Percentiles rank a stretch among this genome's conserved stretches.
phyloP scores from a whole-genome alignment of 2,113 vertebrate species.

The Paradisaea rubra region DNA sequence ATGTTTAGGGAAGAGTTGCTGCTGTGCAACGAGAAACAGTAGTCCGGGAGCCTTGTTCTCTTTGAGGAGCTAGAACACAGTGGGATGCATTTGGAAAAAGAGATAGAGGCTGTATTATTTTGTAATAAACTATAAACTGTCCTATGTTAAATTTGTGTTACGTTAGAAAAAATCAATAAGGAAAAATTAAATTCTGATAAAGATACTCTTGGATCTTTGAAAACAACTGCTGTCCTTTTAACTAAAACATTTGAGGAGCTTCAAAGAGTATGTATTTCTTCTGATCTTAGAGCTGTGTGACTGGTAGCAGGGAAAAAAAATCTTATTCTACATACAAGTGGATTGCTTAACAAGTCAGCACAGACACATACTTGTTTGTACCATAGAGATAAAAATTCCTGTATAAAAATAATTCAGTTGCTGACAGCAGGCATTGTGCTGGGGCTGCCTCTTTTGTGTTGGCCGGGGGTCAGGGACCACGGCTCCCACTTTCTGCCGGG shows the following conservation, averaged over 20 bases:
- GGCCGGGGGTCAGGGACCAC: constrained; percentile 65
- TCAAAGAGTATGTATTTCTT: constrained; percentile 82
- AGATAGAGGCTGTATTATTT: constrained; percentile 65
- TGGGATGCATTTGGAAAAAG: constrained; percentile 54
- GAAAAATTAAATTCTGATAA: constrained; percentile 80
- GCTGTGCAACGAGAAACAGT: neutral
- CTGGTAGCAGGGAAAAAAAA: constrained; percentile 74
- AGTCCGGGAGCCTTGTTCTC: neutral
- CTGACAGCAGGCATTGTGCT: constrained; percentile 79
- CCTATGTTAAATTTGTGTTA: constrained; percentile 72
- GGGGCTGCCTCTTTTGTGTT: constrained; percentile 73
- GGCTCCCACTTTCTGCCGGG: constrained; percentile 66
- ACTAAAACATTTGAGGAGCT: constrained; percentile 82
- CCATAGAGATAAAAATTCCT: constrained; percentile 82
- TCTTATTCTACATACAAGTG: constrained; percentile 81
- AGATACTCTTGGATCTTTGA: constrained; percentile 79
- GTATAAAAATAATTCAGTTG: constrained; percentile 85
- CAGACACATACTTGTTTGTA: constrained; percentile 88
- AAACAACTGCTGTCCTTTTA: constrained; percentile 83
- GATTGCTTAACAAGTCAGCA: constrained; percentile 84
- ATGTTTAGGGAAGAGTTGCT: neutral
- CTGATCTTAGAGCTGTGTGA: constrained; percentile 80
- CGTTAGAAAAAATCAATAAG: constrained; percentile 75
- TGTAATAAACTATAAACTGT: constrained; percentile 74
- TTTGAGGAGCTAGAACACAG: neutral